Evolutionary conservation across 2,797 vertebrate genomes (phyloP), one percentile per base, ranked within the genome.

Genomic region (Allobates femoralis): DNA sequence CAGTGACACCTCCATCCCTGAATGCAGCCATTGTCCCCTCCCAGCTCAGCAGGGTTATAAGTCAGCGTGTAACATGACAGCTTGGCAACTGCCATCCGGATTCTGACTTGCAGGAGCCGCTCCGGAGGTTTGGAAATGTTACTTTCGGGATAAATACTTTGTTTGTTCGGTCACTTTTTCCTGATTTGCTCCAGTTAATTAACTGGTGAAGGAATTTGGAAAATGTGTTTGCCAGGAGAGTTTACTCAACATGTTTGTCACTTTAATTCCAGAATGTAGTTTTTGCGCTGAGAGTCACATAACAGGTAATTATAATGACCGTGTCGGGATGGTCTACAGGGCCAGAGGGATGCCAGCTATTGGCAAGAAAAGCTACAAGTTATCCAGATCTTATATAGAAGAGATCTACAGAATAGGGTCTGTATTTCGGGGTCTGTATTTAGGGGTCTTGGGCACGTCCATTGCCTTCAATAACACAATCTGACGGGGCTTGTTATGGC

Each of bases 181-280:
- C 60, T 66, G 64, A 79, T 85, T 85, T 71, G 30, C 51, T 41
- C 34, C 51, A 53, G 28, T 41, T 79, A 85, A 85, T 79, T 79
- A 84, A 41, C 58, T 26, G 46, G 51, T 28, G 32, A 26, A 71
- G 76, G 76, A 79, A 85, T 85, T 56, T 60, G 64, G 53, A 67
- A 73, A 85, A 85, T 79, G 76, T 85, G 76, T 85, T 79, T 85
- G 50, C 62, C 66, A 79, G 76, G 51, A 79, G 55, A 18, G 6
- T 66, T 67, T 69, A 41, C 60, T n/a, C 58, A 41, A 67, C 21
- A 37, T 79, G 32, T 71, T 85, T 69, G 32, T 71, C 51, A 53
- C 79, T 71, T 82, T 67, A 55, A 56, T 37, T 71, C 26, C 28
- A 37, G 28, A 77, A 46, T 73, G 26, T 73, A n/a, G 37, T 73